Conservation (phyloP, 2,888 invertebrate species). For the Cryptocephalus primarius region DNA sequence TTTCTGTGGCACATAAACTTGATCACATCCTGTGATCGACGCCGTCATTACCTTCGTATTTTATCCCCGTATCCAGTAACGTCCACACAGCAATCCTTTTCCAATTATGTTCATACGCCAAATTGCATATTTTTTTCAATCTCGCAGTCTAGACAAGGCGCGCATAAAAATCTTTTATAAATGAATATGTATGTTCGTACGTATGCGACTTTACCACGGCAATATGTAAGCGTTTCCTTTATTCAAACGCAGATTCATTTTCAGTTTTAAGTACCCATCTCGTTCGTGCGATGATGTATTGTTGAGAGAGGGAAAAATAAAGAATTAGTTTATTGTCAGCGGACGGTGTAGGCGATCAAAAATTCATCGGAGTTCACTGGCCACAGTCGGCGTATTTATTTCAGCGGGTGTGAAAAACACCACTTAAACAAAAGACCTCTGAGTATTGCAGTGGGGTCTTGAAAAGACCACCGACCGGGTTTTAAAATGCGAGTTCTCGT, state of each 20-base stretch:
- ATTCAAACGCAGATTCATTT: conserved; percentile 3
- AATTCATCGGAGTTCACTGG: too few species aligned
- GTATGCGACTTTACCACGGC: not conserved
- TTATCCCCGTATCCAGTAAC: too few species aligned
- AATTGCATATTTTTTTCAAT: conserved; percentile 1
- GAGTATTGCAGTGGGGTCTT: too few species aligned
- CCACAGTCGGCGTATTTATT: not conserved
- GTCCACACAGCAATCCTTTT: not conserved
- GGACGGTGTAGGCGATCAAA: not conserved
- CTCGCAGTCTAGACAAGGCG: conserved; percentile 1
- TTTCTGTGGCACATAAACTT: too few species aligned
- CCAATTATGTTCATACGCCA: not conserved
- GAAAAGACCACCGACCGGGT: too few species aligned
- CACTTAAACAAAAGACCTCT: too few species aligned
- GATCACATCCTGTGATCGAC: too few species aligned
- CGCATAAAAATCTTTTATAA: not conserved
- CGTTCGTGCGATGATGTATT: conserved; percentile 3
- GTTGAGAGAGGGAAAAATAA: conserved; percentile 3
- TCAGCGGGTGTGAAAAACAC: not conserved
- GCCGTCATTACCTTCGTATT: too few species aligned
- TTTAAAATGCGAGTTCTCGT: too few species aligned
- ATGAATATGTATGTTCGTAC: conserved; percentile 1
- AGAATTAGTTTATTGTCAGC: conserved; percentile 1
- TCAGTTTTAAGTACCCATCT: conserved; percentile 2
- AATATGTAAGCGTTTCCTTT: not conserved